phyloP scores from a whole-genome alignment of 2,113 vertebrate species.

The Telmatochromis sp. region DNA sequence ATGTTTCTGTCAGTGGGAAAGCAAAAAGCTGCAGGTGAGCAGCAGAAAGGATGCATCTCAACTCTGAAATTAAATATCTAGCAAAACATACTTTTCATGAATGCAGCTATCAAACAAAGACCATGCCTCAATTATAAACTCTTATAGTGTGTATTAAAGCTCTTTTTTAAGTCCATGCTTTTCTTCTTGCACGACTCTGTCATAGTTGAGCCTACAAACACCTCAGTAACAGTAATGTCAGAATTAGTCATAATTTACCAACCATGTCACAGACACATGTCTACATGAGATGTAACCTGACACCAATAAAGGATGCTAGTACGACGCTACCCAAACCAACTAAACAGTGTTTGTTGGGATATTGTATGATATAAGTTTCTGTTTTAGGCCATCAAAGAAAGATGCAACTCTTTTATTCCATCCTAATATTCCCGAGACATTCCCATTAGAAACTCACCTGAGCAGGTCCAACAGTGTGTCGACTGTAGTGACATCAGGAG shows the following conservation, averaged over 20 bases:
- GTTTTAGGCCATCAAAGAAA: neutral
- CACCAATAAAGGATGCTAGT: neutral
- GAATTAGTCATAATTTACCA: neutral
- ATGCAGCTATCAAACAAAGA: fast-evolving
- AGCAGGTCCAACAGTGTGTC: conserved; percentile 93
- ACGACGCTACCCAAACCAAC: fast-evolving
- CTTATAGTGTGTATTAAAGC: fast-evolving
- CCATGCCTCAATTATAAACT: fast-evolving
- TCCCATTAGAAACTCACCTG: conserved; percentile 66
- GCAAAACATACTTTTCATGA: neutral
- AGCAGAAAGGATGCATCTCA: neutral
- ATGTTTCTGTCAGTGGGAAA: conserved; percentile 80
- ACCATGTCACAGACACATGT: fast-evolving
- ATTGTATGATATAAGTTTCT: fast-evolving
- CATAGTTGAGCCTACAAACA: neutral
- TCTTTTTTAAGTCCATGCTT: neutral
- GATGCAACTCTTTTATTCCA: neutral
- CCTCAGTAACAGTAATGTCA: neutral
- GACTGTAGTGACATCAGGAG: conserved; percentile 85
- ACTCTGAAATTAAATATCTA: neutral
- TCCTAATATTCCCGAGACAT: fast-evolving
- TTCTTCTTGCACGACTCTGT: neutral
- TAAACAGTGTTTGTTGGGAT: neutral
- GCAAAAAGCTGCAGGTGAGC: neutral
- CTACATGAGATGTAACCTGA: fast-evolving